Percentiles rank a stretch among this genome's conserved stretches.
phyloP scores from a whole-genome alignment of 1,140 invertebrate species.

The Sipha flava region DNA sequence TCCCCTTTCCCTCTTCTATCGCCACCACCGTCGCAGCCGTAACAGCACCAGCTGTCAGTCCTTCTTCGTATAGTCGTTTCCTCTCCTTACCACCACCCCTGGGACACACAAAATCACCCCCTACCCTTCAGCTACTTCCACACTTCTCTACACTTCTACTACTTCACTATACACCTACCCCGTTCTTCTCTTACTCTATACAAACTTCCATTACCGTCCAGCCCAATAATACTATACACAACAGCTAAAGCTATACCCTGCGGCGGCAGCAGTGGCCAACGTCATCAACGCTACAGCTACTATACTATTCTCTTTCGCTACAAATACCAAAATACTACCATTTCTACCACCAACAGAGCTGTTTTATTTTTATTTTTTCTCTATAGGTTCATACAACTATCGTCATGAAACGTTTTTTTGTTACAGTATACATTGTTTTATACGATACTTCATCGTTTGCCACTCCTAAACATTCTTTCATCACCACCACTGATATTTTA shows the following conservation, averaged over 20 bases:
- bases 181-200: neutral
- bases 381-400: neutral
- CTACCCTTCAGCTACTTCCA: neutral
- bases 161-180: neutral
- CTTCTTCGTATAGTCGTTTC: constrained; percentile 15
- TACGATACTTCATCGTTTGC: neutral
- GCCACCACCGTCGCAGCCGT: constrained; percentile 3
- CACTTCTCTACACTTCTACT: neutral
- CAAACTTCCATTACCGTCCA: constrained; percentile 6
- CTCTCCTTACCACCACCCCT: neutral
- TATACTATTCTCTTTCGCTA: neutral
- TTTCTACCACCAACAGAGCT: neutral
- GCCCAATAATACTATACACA: neutral
- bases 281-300: neutral
- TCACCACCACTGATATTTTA: neutral
- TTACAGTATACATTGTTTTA: neutral
- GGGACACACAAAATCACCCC: constrained; percentile 1
- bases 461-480: neutral
- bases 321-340: neutral
- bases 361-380: neutral
- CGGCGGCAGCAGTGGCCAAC: neutral
- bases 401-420: neutral
- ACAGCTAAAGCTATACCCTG: constrained; percentile 22
- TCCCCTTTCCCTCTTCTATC: neutral
- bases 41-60: constrained; percentile 25